Base-by-base conservation (phyloP, 2,888 invertebrate species). In the Siphonodentalium dalli region DNA sequence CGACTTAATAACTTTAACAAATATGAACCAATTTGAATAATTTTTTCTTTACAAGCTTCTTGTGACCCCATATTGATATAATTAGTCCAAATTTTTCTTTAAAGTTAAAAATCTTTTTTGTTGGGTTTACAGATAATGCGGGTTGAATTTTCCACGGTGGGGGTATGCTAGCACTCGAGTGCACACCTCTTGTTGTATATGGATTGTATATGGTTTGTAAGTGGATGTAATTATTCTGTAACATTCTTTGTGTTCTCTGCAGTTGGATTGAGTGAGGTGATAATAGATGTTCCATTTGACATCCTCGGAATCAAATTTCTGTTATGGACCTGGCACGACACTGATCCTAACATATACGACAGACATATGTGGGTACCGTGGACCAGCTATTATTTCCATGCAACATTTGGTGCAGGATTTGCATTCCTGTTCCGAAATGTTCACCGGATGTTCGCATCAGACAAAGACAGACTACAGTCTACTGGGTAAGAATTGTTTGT, bases 341-440 rank as follows among this genome's bases (percentile, higher is more conserved):
- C 84, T 2, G 85, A 85, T 54, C 84, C 85, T 26, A 85, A 84
- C 72, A 83, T 85, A 54, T 84, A 76, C 61, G 90, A 91, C 75
- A 85, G 90, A 34, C 88, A 88, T 78, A 91, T 90, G 80, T 90
- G 89, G 88, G 90, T 91, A 21, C 91, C 91, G 0, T 90, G 89
- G 88, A 91, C 88, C 74, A 90, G 90, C 0, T 91, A 90, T 81
- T 91, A 90, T 75, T 91, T 91, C 84, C 91, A 91, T 76, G 86
- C 88, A 0, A 83, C 88, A 0, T 91, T 91, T 74, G 87, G 90
- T 0, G 87, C 88, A 0, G 87, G 89, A 61, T 89, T 91, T 74
- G 86, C 85, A 15, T 88, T 87, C 74, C 86, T 88, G 73, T 89
- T 90, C 77, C 86, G 87, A 54, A 84, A 84, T 5, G 83, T 85